Percentiles rank a stretch among this genome's conserved stretches.
Evolutionary conservation across 2,797 vertebrate genomes (phyloP).

Genomic region (Lemur catta): DNA sequence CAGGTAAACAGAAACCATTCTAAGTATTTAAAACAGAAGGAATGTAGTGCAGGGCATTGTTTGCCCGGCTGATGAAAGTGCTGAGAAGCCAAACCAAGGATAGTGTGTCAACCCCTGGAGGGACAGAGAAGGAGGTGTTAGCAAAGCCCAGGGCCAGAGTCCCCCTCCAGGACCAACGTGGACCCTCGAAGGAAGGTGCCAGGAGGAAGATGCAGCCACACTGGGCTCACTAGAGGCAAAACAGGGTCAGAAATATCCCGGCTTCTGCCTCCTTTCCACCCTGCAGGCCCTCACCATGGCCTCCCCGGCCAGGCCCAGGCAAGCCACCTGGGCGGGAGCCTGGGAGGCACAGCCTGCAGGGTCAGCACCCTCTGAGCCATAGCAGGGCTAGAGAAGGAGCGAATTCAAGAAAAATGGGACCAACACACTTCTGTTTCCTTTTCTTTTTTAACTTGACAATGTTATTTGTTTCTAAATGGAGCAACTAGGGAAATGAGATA

Average conservation of each 20-base stretch:
- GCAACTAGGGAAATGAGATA: constrained; percentile 26
- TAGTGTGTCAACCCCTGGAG: not conserved
- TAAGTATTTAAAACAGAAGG: not conserved
- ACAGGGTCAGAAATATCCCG: not conserved
- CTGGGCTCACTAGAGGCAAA: not conserved
- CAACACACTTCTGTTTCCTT: not conserved
- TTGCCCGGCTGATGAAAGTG: not conserved
- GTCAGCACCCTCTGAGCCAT: no score
- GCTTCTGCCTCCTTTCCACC: not conserved
- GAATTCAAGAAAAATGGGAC: not conserved
- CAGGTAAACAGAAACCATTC: not conserved
- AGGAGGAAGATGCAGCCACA: no score
- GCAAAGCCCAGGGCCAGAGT: not conserved
- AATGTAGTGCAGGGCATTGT: not conserved
- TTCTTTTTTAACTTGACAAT: not conserved
- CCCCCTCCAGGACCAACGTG: not conserved
- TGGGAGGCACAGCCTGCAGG: no score
- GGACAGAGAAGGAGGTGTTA: not conserved
- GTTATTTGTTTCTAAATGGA: constrained; percentile 24
- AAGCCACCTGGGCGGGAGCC: no score
- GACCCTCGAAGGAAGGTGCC: not conserved
- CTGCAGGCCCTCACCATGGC: not conserved
- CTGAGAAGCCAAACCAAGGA: not conserved
- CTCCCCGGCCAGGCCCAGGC: not conserved
- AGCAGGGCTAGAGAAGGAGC: not conserved